Evolutionary conservation across 2,888 invertebrate species (phyloP).

Genomic region (Seladonia tumulorum): DNA sequence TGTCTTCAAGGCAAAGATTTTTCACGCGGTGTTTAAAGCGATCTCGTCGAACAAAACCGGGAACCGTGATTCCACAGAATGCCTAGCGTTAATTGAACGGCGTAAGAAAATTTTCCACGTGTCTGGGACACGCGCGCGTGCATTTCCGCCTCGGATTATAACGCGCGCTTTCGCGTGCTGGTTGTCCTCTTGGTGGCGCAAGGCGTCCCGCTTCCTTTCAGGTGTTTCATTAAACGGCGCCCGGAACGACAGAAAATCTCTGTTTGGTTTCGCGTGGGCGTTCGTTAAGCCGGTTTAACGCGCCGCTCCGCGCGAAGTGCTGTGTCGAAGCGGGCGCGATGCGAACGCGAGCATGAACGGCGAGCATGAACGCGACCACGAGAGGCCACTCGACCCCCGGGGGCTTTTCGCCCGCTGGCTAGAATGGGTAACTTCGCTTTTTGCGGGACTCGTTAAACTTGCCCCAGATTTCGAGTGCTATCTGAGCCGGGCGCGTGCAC

Average conservation of each 20-base stretch:
- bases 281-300: constrained; percentile 49
- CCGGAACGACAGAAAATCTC: constrained; percentile 8
- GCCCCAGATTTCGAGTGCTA: constrained; percentile 70
- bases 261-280: constrained; percentile 19
- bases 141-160: background rate
- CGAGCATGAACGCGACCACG: constrained; percentile 3
- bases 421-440: constrained; percentile 63
- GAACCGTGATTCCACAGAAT: background rate
- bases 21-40: too few species aligned
- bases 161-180: background rate
- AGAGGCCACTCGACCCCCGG: constrained; percentile 63
- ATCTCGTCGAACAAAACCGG: too few species aligned
- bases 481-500: constrained; percentile 39
- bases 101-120: constrained; percentile 2
- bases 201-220: background rate
- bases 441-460: constrained; percentile 70
- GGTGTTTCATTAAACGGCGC: constrained; percentile 8
- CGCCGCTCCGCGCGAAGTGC: constrained; percentile 43
- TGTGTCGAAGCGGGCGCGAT: constrained; percentile 43
- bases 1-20: too few species aligned
- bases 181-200: background rate
- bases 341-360: background rate
- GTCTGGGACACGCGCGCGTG: background rate
- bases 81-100: background rate
- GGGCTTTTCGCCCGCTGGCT: constrained; percentile 52